Conservation (phyloP, 1,140 invertebrate genomes). For the Anastatus disparis region DNA sequence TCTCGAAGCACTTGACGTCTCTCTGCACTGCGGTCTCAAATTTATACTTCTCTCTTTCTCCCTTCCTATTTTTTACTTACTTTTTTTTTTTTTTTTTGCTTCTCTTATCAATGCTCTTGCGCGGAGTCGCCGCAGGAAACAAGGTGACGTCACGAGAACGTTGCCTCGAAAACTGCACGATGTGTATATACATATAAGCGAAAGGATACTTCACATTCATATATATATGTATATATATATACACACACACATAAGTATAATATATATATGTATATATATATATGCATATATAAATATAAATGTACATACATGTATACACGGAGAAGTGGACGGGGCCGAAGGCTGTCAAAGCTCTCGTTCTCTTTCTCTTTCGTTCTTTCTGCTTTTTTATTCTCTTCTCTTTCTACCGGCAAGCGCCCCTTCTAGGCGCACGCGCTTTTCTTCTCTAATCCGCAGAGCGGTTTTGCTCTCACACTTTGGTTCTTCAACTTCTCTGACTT, state of each 20-base stretch:
- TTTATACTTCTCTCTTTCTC: neutral
- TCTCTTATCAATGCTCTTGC: neutral
- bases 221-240: too few species aligned
- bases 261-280: too few species aligned
- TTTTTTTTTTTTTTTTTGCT: neutral
- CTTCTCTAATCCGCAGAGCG: neutral
- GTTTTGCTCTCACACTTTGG: too few species aligned
- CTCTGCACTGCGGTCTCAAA: neutral
- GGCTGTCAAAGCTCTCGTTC: slow-evolving; percentile 10
- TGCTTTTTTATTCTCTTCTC: too few species aligned
- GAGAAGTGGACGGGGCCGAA: neutral
- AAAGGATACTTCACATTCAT: too few species aligned
- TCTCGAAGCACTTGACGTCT: neutral
- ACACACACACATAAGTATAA: too few species aligned
- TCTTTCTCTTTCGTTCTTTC: too few species aligned
- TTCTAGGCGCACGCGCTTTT: slow-evolving; percentile 15
- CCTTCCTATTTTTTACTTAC: neutral
- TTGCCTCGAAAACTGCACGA: slow-evolving; percentile 10
- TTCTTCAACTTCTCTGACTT: neutral
- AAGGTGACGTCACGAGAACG: slow-evolving; percentile 15
- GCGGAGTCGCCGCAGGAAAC: slow-evolving; percentile 4
- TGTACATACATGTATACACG: neutral
- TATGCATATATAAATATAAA: neutral
- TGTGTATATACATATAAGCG: neutral
- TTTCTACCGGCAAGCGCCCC: neutral